Percentiles rank a stretch among this genome's conserved stretches.
Evolutionary conservation across 37 sponge, comb jelly and placozoan genomes (phyloP).

Genomic region (Oscarella lobularis): DNA sequence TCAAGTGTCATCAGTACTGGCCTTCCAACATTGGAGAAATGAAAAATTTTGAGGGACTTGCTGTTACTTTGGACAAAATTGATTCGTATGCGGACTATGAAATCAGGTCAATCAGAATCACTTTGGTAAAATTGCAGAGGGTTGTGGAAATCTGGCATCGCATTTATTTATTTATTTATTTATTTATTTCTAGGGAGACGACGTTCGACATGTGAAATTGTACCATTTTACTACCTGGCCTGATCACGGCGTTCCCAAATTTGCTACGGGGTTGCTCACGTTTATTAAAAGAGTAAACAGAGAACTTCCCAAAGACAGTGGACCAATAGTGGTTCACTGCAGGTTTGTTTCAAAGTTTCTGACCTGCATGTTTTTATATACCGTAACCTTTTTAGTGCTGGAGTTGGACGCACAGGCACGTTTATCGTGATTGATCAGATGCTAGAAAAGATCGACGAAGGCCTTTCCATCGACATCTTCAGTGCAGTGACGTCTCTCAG

Average conservation of each 20-base stretch:
- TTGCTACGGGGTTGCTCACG: slow-evolving; percentile 34
- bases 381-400: too few relatives aligned
- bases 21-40: slow-evolving; percentile 31
- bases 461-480: slow-evolving; percentile 28
- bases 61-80: slow-evolving; percentile 17
- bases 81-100: slow-evolving; percentile 63
- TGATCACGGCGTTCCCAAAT: slow-evolving; percentile 71
- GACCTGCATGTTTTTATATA: too few relatives aligned
- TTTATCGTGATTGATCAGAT: slow-evolving; percentile 52
- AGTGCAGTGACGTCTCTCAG: slow-evolving; percentile 31
- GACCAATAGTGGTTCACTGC: slow-evolving; percentile 66
- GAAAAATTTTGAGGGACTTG: slow-evolving; percentile 8
- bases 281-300: slow-evolving; percentile 32
- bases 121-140: slow-evolving; percentile 40
- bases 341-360: too few relatives aligned
- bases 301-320: slow-evolving; percentile 19
- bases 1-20: slow-evolving; percentile 86
- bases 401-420: slow-evolving; percentile 62
- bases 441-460: slow-evolving; percentile 31
- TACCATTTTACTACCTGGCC: slow-evolving; percentile 81
- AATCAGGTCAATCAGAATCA: slow-evolving; percentile 27
- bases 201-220: slow-evolving; percentile 48
- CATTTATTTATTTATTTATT: too few relatives aligned
- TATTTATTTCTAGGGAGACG: slow-evolving; percentile 24
- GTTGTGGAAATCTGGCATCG: too few relatives aligned